These are phyloP conservation scores for Tonatia bakeri DNA, from an alignment of 2,113 vertebrate species.

Conservation along the genomic window DNA sequence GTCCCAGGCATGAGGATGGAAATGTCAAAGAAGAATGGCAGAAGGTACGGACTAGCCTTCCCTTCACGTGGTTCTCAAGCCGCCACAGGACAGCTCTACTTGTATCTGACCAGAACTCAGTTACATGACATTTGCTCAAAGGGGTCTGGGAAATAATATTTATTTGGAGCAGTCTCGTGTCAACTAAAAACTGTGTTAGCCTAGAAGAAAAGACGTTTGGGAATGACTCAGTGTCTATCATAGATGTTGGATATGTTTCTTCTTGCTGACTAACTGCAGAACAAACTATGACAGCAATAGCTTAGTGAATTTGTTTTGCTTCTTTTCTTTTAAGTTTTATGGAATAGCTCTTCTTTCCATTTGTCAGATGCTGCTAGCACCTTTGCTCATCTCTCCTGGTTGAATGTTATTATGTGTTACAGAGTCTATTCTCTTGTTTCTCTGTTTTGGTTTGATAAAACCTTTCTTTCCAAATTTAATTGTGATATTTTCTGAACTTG, in stretches of 20 bases:
- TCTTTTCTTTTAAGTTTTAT: background rate
- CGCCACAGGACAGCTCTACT: no score
- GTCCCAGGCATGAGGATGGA: background rate
- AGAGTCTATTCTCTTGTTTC: background rate
- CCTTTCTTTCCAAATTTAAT: background rate
- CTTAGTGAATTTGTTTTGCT: background rate
- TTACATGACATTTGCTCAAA: background rate
- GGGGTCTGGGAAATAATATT: background rate
- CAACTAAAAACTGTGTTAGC: background rate
- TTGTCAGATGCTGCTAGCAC: background rate
- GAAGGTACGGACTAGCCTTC: background rate
- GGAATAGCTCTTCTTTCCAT: background rate
- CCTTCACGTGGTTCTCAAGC: background rate
- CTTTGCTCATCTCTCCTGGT: background rate
- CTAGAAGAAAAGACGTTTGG: background rate
- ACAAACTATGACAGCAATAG: background rate
- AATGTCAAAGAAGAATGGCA: background rate
- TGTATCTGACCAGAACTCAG: background rate
- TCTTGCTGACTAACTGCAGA: background rate
- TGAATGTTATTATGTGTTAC: background rate
- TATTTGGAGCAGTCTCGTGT: background rate
- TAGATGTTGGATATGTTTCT: background rate
- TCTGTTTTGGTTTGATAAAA: constrained; percentile 2
- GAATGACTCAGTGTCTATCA: background rate
- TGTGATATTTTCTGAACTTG: background rate